phyloP scores from a whole-genome alignment of 2,888 invertebrate species.

The Lathronympha strigana region DNA sequence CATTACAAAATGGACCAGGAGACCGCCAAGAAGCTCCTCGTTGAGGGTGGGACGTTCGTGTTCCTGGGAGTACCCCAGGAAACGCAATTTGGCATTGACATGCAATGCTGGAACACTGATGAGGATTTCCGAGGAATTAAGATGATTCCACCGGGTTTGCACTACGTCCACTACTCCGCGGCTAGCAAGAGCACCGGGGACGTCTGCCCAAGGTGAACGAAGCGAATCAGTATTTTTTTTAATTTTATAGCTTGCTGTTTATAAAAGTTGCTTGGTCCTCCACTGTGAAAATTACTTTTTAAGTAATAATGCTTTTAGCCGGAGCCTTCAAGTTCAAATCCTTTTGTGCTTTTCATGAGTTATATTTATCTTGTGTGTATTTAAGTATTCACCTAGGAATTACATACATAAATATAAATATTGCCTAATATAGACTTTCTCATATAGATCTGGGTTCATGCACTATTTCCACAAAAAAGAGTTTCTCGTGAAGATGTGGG shows the following conservation, averaged over 20 bases:
- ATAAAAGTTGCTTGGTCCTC: neutral
- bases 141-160: constrained; percentile 99
- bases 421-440: constrained; percentile 13
- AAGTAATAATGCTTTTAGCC: too few relatives aligned
- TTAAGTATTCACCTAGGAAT: too few relatives aligned
- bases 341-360: too few relatives aligned
- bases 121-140: constrained; percentile 97
- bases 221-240: constrained; percentile 26
- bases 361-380: too few relatives aligned
- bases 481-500: constrained; percentile 95
- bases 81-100: constrained; percentile 98
- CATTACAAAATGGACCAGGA: constrained; percentile 87
- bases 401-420: too few relatives aligned
- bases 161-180: constrained; percentile 95
- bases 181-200: constrained; percentile 85
- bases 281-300: too few relatives aligned
- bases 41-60: constrained; percentile 92
- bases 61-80: constrained; percentile 94
- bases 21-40: constrained; percentile 89
- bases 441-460: constrained; percentile 90
- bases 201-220: constrained; percentile 85
- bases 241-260: constrained; percentile 2
- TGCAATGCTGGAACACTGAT: constrained; percentile 92
- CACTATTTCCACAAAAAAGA: constrained; percentile 93
- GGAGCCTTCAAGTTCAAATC: too few relatives aligned